Percentiles rank a stretch among this genome's conserved stretches.
Conservation (phyloP, 30 jellyfish, hydroid and myxozoan genomes). For the Hydractinia echinata region DNA sequence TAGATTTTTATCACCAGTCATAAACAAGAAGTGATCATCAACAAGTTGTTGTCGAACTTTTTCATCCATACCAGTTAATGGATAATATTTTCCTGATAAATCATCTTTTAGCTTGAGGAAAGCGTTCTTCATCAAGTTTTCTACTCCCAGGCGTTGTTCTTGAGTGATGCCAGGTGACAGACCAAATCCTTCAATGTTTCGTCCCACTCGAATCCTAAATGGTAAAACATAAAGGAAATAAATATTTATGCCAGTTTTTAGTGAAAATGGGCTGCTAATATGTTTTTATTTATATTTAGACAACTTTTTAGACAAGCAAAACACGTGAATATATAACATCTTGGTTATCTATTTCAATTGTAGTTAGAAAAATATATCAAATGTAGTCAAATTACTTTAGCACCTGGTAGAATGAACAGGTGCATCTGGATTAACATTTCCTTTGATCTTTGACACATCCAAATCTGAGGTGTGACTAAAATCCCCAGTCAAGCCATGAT, state of each 20-base stretch:
- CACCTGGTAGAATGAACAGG: conserved; percentile 32
- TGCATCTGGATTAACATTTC: background rate
- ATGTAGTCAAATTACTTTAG: background rate
- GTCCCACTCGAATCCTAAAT: conserved; percentile 24
- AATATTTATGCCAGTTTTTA: no score
- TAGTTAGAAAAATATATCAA: no score
- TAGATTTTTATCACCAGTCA: conserved; percentile 5
- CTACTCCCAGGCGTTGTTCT: conserved; percentile 29
- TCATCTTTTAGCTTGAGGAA: conserved; percentile 15
- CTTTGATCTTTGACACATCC: conserved; percentile 12
- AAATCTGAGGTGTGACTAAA: conserved; percentile 15
- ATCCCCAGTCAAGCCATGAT: conserved; percentile 1
- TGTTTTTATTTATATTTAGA: no score
- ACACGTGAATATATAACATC: no score
- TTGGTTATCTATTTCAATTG: no score
- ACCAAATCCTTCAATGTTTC: conserved; percentile 21
- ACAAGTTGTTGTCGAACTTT: conserved; percentile 11
- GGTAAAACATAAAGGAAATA: no score
- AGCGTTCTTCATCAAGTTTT: conserved; percentile 16
- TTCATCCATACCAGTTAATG: conserved; percentile 24
- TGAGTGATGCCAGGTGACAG: conserved; percentile 21
- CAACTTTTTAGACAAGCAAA: no score
- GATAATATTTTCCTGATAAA: conserved; percentile 22
- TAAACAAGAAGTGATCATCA: conserved; percentile 34
- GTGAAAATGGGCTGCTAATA: no score